Evolutionary conservation across 2,888 invertebrate species (phyloP).

Genomic region (Agriopis aurantiaria): DNA sequence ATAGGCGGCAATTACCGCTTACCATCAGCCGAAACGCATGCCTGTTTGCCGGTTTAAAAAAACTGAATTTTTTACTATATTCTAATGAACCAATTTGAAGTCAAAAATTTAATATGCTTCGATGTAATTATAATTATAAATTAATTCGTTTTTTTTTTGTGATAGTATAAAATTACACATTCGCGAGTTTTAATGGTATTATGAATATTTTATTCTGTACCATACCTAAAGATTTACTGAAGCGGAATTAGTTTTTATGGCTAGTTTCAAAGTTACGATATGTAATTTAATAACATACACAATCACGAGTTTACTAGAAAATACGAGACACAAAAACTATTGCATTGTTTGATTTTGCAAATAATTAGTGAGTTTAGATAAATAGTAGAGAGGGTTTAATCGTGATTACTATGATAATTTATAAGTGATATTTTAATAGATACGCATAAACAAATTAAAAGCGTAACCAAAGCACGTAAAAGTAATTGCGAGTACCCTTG

Average conservation of each 20-base stretch:
- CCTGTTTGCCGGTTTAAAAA: no score
- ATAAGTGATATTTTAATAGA: neutral
- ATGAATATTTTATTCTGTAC: neutral
- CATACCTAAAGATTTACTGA: neutral
- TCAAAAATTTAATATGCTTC: neutral
- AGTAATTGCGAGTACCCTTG: conserved; percentile 56
- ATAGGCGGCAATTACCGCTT: no score
- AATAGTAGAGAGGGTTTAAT: neutral
- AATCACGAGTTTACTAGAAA: no score
- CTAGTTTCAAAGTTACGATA: neutral
- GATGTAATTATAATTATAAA: neutral
- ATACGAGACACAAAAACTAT: no score
- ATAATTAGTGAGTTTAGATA: no score
- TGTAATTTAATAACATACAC: neutral
- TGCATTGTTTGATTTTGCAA: no score
- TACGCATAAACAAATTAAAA: conserved; percentile 8
- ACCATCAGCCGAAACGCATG: no score
- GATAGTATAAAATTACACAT: neutral
- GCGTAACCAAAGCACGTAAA: conserved; percentile 16
- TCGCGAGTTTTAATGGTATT: neutral
- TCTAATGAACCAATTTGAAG: no score
- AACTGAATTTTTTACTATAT: no score
- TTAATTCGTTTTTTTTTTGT: no score
- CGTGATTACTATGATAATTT: neutral
- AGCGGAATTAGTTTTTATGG: neutral